These are phyloP conservation scores for Seira musarum DNA, from an alignment of 2,888 invertebrate genomes.

Conservation along the genomic window DNA sequence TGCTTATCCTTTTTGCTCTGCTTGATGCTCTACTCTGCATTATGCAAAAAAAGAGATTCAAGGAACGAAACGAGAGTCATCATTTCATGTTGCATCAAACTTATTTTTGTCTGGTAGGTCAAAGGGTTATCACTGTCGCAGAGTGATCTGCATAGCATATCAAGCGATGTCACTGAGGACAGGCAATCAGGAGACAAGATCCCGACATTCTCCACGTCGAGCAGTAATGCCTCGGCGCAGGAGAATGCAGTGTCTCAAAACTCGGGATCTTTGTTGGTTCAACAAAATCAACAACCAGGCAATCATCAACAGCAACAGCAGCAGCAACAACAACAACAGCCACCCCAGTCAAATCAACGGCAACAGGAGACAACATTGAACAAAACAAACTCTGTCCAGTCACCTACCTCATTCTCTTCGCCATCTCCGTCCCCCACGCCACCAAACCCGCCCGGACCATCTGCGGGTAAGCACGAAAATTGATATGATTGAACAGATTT, in stretches of 20 bases:
- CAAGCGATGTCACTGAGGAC: conserved; percentile 68
- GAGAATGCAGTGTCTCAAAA: conserved; percentile 69
- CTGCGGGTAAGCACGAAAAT: conserved; percentile 60
- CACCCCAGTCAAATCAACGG: conserved; percentile 50
- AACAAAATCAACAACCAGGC: conserved; percentile 66
- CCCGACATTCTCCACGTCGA: conserved; percentile 58
- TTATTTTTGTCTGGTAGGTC: conserved; percentile 74
- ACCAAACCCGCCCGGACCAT: conserved; percentile 66
- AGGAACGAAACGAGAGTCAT: background rate
- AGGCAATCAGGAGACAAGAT: conserved; percentile 64
- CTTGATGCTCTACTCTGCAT: background rate
- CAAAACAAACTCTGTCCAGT: conserved; percentile 70
- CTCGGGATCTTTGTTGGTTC: conserved; percentile 68
- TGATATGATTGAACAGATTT: too few species aligned
- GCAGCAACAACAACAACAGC: conserved; percentile 68
- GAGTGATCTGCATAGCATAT: conserved; percentile 70
- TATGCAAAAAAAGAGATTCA: conserved; percentile 7
- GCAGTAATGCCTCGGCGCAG: conserved; percentile 62
- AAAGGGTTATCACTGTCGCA: conserved; percentile 79
- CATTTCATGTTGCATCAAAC: background rate
- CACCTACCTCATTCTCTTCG: conserved; percentile 74
- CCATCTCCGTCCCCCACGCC: conserved; percentile 72
- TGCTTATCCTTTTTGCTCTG: background rate
- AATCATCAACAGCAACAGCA: conserved; percentile 57
- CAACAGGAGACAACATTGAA: conserved; percentile 58